Evolutionary conservation across 2,113 vertebrate species (phyloP).

Genomic region (cattle (Bos taurus)): DNA sequence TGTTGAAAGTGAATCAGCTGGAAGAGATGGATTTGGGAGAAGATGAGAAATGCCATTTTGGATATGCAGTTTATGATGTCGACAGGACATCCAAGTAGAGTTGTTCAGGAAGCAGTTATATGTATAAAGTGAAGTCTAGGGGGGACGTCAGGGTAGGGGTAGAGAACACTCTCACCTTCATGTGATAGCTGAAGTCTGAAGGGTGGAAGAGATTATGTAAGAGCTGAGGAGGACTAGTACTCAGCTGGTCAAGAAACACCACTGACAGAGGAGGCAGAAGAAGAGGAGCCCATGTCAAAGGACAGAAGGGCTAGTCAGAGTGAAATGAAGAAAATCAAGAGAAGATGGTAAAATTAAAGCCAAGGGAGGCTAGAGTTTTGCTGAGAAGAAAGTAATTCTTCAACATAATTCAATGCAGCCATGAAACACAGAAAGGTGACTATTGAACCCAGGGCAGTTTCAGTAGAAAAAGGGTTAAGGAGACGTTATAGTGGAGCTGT

Average conservation of each 20-base stretch:
- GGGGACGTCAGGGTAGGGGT: not conserved
- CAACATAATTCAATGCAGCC: not conserved
- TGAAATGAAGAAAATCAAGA: not conserved
- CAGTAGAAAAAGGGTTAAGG: not conserved
- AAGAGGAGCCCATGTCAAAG: not conserved
- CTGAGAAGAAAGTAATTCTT: not conserved
- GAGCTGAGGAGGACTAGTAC: not conserved
- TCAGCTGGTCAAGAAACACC: not conserved
- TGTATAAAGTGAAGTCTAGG: not conserved
- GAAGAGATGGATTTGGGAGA: not conserved
- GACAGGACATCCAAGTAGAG: not conserved
- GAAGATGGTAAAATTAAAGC: not conserved
- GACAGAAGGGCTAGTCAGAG: not conserved
- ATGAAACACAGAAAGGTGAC: not conserved
- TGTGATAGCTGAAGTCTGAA: not conserved
- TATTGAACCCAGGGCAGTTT: not conserved
- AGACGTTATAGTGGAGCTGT: not conserved
- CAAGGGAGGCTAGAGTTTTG: not conserved
- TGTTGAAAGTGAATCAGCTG: not conserved
- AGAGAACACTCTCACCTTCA: not conserved
- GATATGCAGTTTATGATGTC: not conserved
- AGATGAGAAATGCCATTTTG: not conserved
- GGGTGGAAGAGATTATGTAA: not conserved
- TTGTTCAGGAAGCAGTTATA: not conserved
- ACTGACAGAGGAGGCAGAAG: not conserved